phyloP scores from a whole-genome alignment of 2,888 invertebrate species.

The Mystacides longicornis region DNA sequence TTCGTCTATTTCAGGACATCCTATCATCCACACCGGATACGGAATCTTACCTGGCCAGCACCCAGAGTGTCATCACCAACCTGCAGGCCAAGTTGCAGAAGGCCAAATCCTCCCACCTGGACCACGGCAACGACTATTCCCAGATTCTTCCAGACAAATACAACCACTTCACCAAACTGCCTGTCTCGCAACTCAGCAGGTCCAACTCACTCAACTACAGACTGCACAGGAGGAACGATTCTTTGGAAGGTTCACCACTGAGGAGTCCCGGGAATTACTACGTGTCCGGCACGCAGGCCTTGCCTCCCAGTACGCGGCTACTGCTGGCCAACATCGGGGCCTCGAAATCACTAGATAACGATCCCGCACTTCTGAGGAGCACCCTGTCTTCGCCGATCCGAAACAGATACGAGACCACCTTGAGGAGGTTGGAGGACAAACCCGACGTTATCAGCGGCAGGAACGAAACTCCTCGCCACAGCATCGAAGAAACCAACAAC shows the following conservation, averaged over 20 bases:
- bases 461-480: background rate
- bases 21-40: constrained; percentile 41
- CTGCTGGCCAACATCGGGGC: constrained; percentile 35
- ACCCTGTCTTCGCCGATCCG: constrained; percentile 42
- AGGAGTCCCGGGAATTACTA: constrained; percentile 45
- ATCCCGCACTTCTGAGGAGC: constrained; percentile 29
- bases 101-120: constrained; percentile 32
- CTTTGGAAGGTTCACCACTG: constrained; percentile 40
- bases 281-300: constrained; percentile 35
- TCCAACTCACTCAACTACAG: constrained; percentile 47
- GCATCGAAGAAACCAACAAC: constrained; percentile 40
- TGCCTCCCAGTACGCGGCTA: constrained; percentile 37
- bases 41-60: constrained; percentile 51
- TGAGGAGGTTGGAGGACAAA: background rate
- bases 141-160: constrained; percentile 32
- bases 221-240: constrained; percentile 38
- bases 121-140: constrained; percentile 39
- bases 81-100: constrained; percentile 52
- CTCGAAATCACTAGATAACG: constrained; percentile 39
- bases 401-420: constrained; percentile 18
- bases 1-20: constrained; percentile 40
- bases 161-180: constrained; percentile 41
- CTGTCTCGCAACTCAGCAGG: constrained; percentile 42
- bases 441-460: constrained; percentile 10
- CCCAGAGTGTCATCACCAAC: constrained; percentile 54